Conservation (phyloP, 2,888 invertebrate species). For the Shargacucullia verbasci region DNA sequence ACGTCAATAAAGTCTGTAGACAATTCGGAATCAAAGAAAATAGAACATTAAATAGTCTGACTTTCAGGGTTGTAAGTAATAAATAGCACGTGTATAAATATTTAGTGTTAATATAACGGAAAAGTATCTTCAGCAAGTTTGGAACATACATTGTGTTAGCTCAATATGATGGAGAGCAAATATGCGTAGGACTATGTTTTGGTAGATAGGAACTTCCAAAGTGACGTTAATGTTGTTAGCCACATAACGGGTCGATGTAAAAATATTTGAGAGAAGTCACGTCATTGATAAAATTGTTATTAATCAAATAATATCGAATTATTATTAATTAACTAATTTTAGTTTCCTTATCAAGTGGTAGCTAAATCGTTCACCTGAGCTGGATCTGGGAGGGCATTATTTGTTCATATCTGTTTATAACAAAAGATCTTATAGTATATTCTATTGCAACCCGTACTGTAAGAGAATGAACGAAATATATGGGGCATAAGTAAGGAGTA, state of each 20-base stretch:
- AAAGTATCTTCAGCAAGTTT: slow-evolving; percentile 29
- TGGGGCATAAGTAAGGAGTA: too few relatives aligned
- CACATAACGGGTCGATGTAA: not conserved
- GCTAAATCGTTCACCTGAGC: too few relatives aligned
- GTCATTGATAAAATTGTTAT: too few relatives aligned
- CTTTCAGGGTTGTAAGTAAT: slow-evolving; percentile 74
- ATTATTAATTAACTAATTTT: too few relatives aligned
- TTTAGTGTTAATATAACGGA: slow-evolving; percentile 46
- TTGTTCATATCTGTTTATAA: too few relatives aligned
- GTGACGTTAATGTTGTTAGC: slow-evolving; percentile 3
- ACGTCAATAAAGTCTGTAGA: slow-evolving; percentile 49
- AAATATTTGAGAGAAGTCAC: not conserved
- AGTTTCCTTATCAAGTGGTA: too few relatives aligned
- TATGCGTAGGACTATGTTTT: not conserved
- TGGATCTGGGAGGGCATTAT: too few relatives aligned
- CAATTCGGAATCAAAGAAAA: slow-evolving; percentile 53
- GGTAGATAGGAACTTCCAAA: slow-evolving; percentile 38
- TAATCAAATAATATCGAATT: too few relatives aligned
- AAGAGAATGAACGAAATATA: too few relatives aligned
- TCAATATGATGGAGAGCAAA: slow-evolving; percentile 19
- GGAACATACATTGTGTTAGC: slow-evolving; percentile 20
- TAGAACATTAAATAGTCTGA: slow-evolving; percentile 73
- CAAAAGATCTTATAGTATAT: too few relatives aligned
- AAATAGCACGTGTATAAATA: slow-evolving; percentile 58
- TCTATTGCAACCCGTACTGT: too few relatives aligned